Base-by-base conservation (phyloP, 2,888 invertebrate species). In the Leptopilina myrica region DNA sequence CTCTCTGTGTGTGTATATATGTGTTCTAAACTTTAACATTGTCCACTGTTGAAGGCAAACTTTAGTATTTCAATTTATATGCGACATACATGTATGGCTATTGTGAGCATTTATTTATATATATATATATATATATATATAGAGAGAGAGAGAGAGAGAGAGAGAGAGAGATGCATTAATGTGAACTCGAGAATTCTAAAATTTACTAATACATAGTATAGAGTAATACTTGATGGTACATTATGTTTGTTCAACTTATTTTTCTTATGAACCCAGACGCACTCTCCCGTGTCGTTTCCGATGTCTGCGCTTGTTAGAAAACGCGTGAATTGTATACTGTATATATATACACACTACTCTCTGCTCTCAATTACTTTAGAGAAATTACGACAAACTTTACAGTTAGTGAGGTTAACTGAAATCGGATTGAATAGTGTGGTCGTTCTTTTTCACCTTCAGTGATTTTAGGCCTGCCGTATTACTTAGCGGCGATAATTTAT, bases 341-440 rank as follows among this genome's bases (percentile, higher is more conserved):
- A 5, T 33, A 33, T 33, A 33, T 33, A 3, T 33, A 33, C 33
- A 33, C 33, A 33, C 33, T 33, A 33, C 33, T 33, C 33, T 33
- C 82, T 83, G 84, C 81, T 86, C 85, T 86, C 86, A 86, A 86
- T 86, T 86, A 86, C 86, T 86, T 86, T 84, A 79, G 83, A 85
- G 85, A 83, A 85, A 83, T 81, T 83, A 73, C 73, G 56, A 73
- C 53, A 73, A 26, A 73, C 53, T 53, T 67, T 46, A 69, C 69
- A 15, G 69, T 53, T 69, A 53, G 26, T 43, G 67, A 53, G 26
- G 56, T 73, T 33, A 73, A 56, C n/a, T 56, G 20, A 15, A 62
- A 15, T 62, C 8, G 20, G 15, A 20, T 62, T 62, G 8, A 62
- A 15, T 9, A 20, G 15, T 62, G 9, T 20, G 33, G 33, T 20